A percentile compares a stretch with the other conserved stretches of the same genome.
These are phyloP conservation scores for Rostratula benghalensis DNA, from an alignment of 2,113 vertebrate species.

Conservation along the genomic window DNA sequence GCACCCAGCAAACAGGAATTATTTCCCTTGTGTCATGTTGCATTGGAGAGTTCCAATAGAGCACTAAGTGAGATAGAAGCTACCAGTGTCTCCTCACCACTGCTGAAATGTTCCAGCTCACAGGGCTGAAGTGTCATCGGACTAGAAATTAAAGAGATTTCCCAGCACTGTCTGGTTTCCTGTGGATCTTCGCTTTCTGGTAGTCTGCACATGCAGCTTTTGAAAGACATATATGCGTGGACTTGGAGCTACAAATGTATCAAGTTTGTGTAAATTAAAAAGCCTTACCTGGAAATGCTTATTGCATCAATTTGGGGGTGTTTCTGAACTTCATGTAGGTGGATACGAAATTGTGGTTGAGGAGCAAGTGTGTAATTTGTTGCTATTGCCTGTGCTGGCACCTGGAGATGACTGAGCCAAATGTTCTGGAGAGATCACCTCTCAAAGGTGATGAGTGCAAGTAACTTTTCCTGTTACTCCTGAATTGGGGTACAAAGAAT, in stretches of 20 bases:
- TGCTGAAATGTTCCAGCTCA: neutral
- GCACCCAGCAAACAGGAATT: neutral
- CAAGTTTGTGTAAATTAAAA: neutral
- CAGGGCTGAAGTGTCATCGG: neutral
- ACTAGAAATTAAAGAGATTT: neutral
- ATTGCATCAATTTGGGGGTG: neutral
- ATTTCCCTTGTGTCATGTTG: neutral
- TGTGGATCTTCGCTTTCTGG: neutral
- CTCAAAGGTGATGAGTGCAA: neutral
- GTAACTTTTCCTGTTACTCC: neutral
- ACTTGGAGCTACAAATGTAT: neutral
- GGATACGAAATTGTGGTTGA: neutral
- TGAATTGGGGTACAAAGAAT: neutral
- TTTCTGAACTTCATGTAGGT: neutral
- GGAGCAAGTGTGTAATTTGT: neutral
- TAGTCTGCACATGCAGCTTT: neutral
- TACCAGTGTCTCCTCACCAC: rapidly evolving
- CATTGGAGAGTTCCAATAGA: neutral
- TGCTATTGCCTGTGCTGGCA: neutral
- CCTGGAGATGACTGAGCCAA: neutral
- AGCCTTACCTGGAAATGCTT: neutral
- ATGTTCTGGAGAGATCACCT: neutral
- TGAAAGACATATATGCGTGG: neutral
- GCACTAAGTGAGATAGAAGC: neutral
- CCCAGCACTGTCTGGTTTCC: neutral